Base-by-base conservation (phyloP, 1,140 invertebrate genomes). In the Halesus radiatus region DNA sequence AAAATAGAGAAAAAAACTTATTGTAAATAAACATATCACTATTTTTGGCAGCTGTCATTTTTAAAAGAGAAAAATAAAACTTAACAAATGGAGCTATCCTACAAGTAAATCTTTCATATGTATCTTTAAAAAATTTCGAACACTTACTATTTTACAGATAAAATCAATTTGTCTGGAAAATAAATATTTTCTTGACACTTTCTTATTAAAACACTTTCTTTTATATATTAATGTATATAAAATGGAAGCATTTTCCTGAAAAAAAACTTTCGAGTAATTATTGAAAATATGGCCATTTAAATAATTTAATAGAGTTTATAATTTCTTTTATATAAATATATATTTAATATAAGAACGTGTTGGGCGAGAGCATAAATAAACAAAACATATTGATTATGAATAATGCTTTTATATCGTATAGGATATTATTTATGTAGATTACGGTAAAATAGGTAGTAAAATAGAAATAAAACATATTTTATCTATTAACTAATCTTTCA, bases 341-440 rank as follows among this genome's bases (percentile, higher is more conserved):
- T 45, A 32, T 32, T 32, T 32, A 45, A 45, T 45, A 45, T 45
- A 45, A 45, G 10, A 45, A 45, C 3, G 13, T 45, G 37, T 45
- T 45, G 37, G 37, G 13, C 10, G 10, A 13, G 37, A 45, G 10
- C 37, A 13, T 45, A 8, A 45, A 45, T 45, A 45, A 32, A 45
- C 0, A n/a, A 66, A 66, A 66, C 26, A 45, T 66, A 32, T 26
- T 53, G 50, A 20, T 23, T 78, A 78, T 80, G 29, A 79, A 68
- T 83, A 83, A 80, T 80, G 81, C 81, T 83, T 82, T 80, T 82
- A 76, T 56, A 68, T 80, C 80, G 52, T 73, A 70, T 83, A 83
- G 79, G 78, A 52, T 83, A 83, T 80, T 83, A 83, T 83, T 83
- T 83, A 83, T 83, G 82, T 83, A 83, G 82, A 83, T 60, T 75